phyloP scores from a whole-genome alignment of 37 sponge, comb jelly and placozoan genomes.

The Hormiphora californensis region DNA sequence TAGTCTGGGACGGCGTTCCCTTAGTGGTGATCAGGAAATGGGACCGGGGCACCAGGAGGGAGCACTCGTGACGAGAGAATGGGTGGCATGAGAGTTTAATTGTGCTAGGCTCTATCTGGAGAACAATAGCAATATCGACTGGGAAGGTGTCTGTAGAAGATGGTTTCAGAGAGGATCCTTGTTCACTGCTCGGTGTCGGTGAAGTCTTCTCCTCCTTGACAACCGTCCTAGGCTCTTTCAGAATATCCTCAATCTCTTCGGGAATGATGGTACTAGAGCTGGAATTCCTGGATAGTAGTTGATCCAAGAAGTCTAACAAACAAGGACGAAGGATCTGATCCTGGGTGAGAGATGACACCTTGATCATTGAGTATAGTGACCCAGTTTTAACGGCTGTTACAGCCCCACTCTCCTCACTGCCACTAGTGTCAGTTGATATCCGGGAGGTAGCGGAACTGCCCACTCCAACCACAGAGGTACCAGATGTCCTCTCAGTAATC shows the following conservation, averaged over 20 bases:
- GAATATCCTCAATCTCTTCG: constrained; percentile 38
- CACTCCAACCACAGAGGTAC: not conserved
- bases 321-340: constrained; percentile 65
- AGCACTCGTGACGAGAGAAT: constrained; percentile 71
- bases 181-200: constrained; percentile 27
- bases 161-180: not conserved
- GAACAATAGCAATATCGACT: constrained; percentile 67
- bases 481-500: not conserved
- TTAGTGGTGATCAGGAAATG: constrained; percentile 21
- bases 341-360: constrained; percentile 60
- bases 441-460: constrained; percentile 4
- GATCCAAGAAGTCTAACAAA: constrained; percentile 79
- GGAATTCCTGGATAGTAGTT: constrained; percentile 56
- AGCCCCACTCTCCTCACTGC: not conserved
- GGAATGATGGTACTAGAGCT: not conserved
- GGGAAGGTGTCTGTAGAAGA: constrained; percentile 68
- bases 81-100: constrained; percentile 79
- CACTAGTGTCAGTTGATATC: constrained; percentile 6
- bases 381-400: not conserved
- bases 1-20: constrained; percentile 32
- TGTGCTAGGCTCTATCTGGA: constrained; percentile 72
- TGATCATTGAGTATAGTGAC: constrained; percentile 38
- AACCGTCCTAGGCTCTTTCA: not conserved
- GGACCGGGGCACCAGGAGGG: constrained; percentile 64
- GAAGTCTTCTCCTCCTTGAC: constrained; percentile 14